These are phyloP conservation scores for Pomacea canaliculata DNA, from an alignment of 2,888 invertebrate genomes.

Conservation along the genomic window DNA sequence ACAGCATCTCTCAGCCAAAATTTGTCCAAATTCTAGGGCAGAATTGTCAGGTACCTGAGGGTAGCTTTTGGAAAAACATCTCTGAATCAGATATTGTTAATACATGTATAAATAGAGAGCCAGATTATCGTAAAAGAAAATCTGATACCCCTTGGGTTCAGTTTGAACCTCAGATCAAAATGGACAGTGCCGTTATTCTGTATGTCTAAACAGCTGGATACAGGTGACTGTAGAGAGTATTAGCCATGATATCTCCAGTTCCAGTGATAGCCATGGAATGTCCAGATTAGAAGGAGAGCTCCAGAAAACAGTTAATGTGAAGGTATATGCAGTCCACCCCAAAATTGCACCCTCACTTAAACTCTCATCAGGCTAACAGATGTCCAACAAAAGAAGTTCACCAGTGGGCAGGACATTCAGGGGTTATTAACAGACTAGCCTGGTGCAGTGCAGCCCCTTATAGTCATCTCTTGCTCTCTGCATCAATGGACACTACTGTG, in stretches of 20 bases:
- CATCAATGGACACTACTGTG: constrained; percentile 62
- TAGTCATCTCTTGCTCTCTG: constrained; percentile 65
- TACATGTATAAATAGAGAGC: constrained; percentile 8
- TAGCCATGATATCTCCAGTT: background rate
- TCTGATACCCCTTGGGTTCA: background rate
- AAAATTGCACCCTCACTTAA: constrained; percentile 42
- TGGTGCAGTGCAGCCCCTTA: constrained; percentile 58
- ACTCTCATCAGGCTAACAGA: constrained; percentile 18
- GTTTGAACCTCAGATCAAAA: background rate
- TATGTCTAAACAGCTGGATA: too few species aligned
- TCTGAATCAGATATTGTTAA: constrained; percentile 10
- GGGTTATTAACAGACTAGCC: constrained; percentile 58
- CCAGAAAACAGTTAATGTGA: constrained; percentile 26
- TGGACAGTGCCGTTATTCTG: background rate
- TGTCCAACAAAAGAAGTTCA: constrained; percentile 25
- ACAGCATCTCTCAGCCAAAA: background rate
- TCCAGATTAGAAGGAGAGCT: background rate
- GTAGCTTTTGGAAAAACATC: constrained; percentile 41
- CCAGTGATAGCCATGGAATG: background rate
- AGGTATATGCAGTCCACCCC: constrained; percentile 56
- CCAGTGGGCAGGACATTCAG: constrained; percentile 47
- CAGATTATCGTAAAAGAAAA: constrained; percentile 9
- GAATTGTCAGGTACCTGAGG: constrained; percentile 34
- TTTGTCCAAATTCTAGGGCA: constrained; percentile 16
- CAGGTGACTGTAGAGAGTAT: too few species aligned